Evolutionary conservation across 2,888 invertebrate species (phyloP).

Genomic region (Thymelicus lineola): DNA sequence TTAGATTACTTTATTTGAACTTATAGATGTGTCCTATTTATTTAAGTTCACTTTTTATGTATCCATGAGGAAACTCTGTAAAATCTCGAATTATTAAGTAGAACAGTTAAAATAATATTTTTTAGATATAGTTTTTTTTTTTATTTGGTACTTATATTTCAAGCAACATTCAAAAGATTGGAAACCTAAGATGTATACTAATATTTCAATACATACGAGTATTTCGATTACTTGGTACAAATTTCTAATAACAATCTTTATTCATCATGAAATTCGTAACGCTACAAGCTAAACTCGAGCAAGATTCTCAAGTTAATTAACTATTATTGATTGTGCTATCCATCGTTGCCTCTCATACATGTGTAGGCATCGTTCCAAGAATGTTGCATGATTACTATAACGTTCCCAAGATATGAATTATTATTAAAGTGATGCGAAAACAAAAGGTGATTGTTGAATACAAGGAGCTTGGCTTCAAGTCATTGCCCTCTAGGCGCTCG

Average conservation of each 20-base stretch:
- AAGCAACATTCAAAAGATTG: not conserved
- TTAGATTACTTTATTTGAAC: too few relatives aligned
- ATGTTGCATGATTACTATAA: not conserved
- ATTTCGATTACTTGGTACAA: not conserved
- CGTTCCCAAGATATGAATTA: not conserved
- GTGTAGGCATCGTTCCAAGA: not conserved
- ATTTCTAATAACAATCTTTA: constrained; percentile 9
- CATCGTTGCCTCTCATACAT: not conserved
- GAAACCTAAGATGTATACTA: not conserved
- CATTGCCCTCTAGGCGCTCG: too few relatives aligned
- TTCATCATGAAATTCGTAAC: constrained; percentile 1
- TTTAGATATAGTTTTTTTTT: too few relatives aligned
- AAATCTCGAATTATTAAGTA: too few relatives aligned
- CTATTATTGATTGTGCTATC: constrained; percentile 11
- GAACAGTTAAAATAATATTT: too few relatives aligned
- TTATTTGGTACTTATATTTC: too few relatives aligned
- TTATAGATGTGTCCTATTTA: too few relatives aligned
- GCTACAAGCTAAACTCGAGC: not conserved
- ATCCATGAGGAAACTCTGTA: too few relatives aligned
- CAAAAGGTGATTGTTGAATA: too few relatives aligned
- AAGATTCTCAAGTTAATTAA: constrained; percentile 16
- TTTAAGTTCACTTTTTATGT: too few relatives aligned
- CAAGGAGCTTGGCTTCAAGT: too few relatives aligned
- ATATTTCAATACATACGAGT: too few relatives aligned
- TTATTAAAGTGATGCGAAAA: not conserved